A percentile compares a stretch with the other conserved stretches of the same genome.
Evolutionary conservation across 2,113 vertebrate species (phyloP).

Genomic region (Oostethus manadensis): DNA sequence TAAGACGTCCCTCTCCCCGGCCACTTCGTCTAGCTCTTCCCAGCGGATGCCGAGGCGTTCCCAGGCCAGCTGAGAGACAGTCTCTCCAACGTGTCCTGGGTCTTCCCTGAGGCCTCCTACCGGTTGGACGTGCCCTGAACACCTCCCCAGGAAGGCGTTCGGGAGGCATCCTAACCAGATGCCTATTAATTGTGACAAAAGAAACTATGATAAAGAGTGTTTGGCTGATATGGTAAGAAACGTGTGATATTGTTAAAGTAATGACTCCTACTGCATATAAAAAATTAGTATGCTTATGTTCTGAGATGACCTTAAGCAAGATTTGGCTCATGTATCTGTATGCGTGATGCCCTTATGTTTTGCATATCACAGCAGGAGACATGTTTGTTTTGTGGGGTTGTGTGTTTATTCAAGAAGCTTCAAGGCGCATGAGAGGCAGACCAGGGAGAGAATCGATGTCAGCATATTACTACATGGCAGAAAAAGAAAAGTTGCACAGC

Average conservation of each 20-base stretch:
- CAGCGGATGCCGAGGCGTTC: too few species aligned
- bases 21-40: too few species aligned
- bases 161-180: too few species aligned
- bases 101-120: too few species aligned
- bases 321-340: not conserved
- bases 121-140: too few species aligned
- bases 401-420: not conserved
- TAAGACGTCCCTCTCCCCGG: too few species aligned
- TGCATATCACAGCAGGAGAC: not conserved
- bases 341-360: not conserved
- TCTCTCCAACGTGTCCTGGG: too few species aligned
- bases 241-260: not conserved
- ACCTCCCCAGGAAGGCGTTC: too few species aligned
- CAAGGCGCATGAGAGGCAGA: not conserved
- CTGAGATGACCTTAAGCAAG: not conserved
- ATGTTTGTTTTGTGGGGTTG: not conserved
- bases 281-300: not conserved
- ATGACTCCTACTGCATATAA: too few species aligned
- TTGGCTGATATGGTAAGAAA: not conserved
- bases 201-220: not conserved
- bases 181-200: not conserved
- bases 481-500: constrained; percentile 7
- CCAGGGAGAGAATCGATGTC: not conserved
- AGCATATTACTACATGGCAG: constrained; percentile 5
- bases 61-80: too few species aligned